Base-by-base conservation (phyloP, 2,888 invertebrate genomes). In the Drosophila demipolita region DNA sequence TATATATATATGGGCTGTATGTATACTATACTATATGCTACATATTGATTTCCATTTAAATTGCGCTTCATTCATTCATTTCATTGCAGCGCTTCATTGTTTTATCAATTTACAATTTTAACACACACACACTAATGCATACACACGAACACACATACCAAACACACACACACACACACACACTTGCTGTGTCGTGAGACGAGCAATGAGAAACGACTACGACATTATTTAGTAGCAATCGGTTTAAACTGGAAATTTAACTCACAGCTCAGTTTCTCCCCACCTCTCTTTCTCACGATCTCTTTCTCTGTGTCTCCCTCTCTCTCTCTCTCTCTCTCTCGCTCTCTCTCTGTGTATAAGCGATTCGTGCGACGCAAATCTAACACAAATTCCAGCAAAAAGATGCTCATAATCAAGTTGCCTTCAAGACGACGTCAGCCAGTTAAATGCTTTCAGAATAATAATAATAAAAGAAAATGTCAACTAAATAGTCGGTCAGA, bases 81-180 rank as follows among this genome's bases (percentile, higher is more conserved):
- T 87, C 78, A 87, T 82, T 83, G 80, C 74, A 66, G 66, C 66
- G 67, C 63, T 75, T 76, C 79, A 74, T 77, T 81, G 82, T 80
- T 82, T 84, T 85, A 87, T 87, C 88, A 86, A 86, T 86, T 86
- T 85, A 87, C 85, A 86, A 86, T 87, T 86, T 86, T 78, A 86
- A 68, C 85, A 75, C 87, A 85, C 73, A 66, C 33, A 66, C 35
- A 20, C 29, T 29, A 17, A 48, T 53, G 52, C 50, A 60, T 8
- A 59, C 20, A 67, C 40, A 6, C 36, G 15, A 36, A 64, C 42
- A 74, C 52, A 53, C 59, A 58, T n/a, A n/a, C n/a, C n/a, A n/a
- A n/a, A n/a, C 64, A 17, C 48, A 66, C 29, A 60, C 42, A 61
- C 15, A 63, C 48, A 65, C 59, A 65, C 54, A 75, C 49, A 54